Evolutionary conservation across 2,888 invertebrate genomes (phyloP).

Genomic region (Dryomyza anilis): DNA sequence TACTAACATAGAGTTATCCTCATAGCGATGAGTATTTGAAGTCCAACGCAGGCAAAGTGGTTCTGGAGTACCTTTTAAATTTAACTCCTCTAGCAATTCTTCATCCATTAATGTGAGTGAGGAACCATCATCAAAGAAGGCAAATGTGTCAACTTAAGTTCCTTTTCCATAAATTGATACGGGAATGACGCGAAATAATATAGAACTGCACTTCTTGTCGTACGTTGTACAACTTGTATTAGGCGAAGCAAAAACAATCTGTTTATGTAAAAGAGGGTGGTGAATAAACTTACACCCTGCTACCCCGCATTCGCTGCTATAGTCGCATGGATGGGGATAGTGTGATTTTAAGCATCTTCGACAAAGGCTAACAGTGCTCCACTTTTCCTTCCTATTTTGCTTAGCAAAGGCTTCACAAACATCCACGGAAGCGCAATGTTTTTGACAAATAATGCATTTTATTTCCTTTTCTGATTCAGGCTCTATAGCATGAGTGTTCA

Average conservation of each 20-base stretch:
- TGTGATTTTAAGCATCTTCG: slow-evolving; percentile 21
- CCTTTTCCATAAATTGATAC: slow-evolving; percentile 26
- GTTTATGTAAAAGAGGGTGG: slow-evolving; percentile 25
- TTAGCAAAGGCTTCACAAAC: slow-evolving; percentile 17
- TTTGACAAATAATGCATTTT: slow-evolving; percentile 18
- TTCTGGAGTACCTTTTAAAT: background rate
- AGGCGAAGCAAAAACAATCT: background rate
- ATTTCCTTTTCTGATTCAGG: background rate
- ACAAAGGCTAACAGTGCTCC: slow-evolving; percentile 21
- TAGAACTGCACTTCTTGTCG: background rate
- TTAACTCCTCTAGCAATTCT: slow-evolving; percentile 14
- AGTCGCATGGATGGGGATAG: slow-evolving; percentile 2
- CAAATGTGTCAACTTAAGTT: slow-evolving; percentile 29
- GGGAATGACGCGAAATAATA: slow-evolving; percentile 30
- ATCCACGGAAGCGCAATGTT: slow-evolving; percentile 4
- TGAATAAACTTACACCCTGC: slow-evolving; percentile 15
- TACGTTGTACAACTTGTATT: background rate
- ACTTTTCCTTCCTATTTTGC: slow-evolving; percentile 4
- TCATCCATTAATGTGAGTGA: slow-evolving; percentile 28
- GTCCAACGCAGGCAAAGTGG: slow-evolving; percentile 15
- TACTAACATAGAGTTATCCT: slow-evolving; percentile 27
- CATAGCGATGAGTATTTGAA: slow-evolving; percentile 27
- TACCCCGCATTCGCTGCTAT: slow-evolving; percentile 17
- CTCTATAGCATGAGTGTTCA: slow-evolving; percentile 20
- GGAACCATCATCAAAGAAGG: slow-evolving; percentile 31